Conservation (phyloP, 2,113 vertebrate genomes). For the Elgaria multicarinata region DNA sequence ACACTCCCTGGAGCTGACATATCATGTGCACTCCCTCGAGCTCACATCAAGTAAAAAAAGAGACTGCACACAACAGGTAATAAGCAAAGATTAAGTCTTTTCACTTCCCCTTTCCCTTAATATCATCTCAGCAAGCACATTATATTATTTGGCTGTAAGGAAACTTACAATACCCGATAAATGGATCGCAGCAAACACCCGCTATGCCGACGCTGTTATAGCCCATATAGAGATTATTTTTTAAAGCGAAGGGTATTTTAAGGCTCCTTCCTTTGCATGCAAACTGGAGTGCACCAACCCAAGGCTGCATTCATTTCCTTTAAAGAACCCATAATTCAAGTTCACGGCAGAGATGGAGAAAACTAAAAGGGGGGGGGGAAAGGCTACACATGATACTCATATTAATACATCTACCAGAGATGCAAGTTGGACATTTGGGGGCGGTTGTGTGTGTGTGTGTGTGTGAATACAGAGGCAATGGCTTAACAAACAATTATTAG, state of each 20-base stretch:
- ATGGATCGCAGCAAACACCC: neutral
- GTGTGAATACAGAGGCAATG: neutral
- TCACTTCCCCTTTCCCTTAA: neutral
- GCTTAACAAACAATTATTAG: neutral
- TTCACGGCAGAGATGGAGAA: conserved; percentile 9
- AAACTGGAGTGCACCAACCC: neutral
- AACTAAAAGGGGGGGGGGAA: neutral
- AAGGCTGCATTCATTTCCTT: neutral
- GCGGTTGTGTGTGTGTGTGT: too few relatives aligned
- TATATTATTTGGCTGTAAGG: neutral
- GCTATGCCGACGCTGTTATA: neutral
- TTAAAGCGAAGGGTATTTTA: neutral
- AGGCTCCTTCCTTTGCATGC: neutral
- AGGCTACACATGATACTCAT: conserved; percentile 31
- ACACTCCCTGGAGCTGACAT: neutral
- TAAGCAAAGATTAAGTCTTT: neutral
- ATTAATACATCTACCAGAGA: neutral
- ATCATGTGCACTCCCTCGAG: conserved; percentile 6
- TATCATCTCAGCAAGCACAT: neutral
- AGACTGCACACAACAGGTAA: neutral
- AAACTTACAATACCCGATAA: neutral
- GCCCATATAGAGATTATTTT: neutral
- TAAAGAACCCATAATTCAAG: conserved; percentile 16
- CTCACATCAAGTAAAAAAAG: conserved; percentile 5
- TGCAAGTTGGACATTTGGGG: neutral